Conservation (phyloP, 2,888 invertebrate genomes). For the Lithophane socia region DNA sequence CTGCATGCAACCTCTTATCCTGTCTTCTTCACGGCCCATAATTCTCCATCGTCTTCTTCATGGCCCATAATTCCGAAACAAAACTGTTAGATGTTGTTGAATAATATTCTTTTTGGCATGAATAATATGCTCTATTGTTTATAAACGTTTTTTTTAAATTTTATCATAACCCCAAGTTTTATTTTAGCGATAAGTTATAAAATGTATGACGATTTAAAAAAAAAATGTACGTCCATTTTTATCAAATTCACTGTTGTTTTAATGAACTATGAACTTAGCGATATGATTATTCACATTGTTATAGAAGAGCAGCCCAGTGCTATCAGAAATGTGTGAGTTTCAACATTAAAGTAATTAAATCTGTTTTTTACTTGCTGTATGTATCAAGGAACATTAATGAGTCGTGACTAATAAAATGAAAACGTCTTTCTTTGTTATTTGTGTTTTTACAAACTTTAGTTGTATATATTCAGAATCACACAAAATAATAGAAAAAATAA, state of each 20-base stretch:
- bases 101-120: too few species aligned
- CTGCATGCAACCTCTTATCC: too few species aligned
- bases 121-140: neutral
- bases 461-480: neutral
- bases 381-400: neutral
- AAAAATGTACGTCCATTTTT: neutral
- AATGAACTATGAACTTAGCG: slow-evolving; percentile 36
- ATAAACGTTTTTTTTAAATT: neutral
- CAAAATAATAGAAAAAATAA: neutral
- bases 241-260: slow-evolving; percentile 32
- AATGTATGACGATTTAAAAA: neutral
- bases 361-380: neutral
- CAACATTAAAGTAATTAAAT: neutral
- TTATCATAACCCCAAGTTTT: neutral
- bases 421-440: neutral
- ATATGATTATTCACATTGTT: slow-evolving; percentile 15
- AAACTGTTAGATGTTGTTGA: too few species aligned
- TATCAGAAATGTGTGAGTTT: neutral
- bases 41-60: too few species aligned
- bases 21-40: too few species aligned
- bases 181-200: neutral
- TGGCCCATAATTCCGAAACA: too few species aligned
- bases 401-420: slow-evolving; percentile 30
- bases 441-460: neutral
- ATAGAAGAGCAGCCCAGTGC: neutral